Conservation (phyloP, 2,113 vertebrate genomes). For the Hirundichthys speculiger region DNA sequence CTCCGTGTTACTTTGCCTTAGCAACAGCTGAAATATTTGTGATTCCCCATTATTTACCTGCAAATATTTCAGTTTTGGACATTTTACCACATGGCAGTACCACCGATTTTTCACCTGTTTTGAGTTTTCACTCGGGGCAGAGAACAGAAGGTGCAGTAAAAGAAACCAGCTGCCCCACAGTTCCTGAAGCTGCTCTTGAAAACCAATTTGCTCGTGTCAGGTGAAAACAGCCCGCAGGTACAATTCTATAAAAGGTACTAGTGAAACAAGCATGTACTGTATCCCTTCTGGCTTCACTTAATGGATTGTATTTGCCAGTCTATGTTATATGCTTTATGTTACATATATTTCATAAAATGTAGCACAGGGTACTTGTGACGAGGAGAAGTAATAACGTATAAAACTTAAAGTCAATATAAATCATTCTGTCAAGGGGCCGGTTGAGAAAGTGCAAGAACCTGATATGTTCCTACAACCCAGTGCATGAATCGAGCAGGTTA, state of each 20-base stretch:
- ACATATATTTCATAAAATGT: conserved; percentile 22
- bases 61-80: conserved; percentile 8
- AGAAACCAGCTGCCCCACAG: conserved; percentile 36
- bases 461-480: conserved; percentile 32
- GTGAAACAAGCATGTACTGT: conserved; percentile 57
- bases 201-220: conserved; percentile 66
- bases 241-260: conserved; percentile 35
- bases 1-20: conserved; percentile 30
- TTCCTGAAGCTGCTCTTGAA: conserved; percentile 64
- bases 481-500: conserved; percentile 7
- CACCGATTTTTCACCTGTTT: background rate
- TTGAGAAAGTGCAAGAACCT: conserved; percentile 34
- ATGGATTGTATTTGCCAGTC: conserved; percentile 55
- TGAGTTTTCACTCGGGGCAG: background rate
- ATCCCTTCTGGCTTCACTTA: conserved; percentile 31
- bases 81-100: background rate
- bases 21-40: conserved; percentile 21
- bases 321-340: conserved; percentile 34
- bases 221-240: conserved; percentile 55
- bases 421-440: conserved; percentile 40
- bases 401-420: conserved; percentile 48
- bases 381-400: conserved; percentile 13
- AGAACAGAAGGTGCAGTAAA: background rate
- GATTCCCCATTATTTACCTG: conserved; percentile 4
- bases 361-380: conserved; percentile 9